Conservation (phyloP, 2,113 vertebrate genomes). For the Sinocyclocheilus anophthalmus region DNA sequence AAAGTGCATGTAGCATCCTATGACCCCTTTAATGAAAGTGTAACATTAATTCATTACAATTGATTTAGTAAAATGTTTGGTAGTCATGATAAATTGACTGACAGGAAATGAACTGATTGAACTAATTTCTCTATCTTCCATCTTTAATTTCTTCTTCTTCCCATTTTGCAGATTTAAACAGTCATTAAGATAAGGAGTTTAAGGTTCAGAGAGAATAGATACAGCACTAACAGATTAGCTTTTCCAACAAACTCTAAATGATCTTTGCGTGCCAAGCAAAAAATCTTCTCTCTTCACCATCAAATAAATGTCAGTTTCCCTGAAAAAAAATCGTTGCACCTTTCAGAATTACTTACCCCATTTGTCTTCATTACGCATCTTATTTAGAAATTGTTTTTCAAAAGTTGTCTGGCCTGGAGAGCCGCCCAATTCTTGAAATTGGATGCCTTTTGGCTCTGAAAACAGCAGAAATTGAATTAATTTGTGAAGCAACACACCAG, state of each 20-base stretch:
- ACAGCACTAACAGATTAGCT: background rate
- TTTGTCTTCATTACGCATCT: constrained; percentile 13
- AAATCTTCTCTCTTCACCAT: background rate
- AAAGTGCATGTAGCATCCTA: too few species aligned
- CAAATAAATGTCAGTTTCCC: constrained; percentile 4
- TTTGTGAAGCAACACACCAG: constrained; percentile 3
- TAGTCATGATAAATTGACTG: too few species aligned
- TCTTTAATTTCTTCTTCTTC: background rate
- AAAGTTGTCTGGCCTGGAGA: constrained; percentile 1
- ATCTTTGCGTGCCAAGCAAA: background rate
- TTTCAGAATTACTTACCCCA: constrained; percentile 12
- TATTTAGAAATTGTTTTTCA: constrained; percentile 1
- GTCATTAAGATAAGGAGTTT: background rate
- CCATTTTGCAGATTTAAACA: background rate
- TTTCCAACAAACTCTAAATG: background rate
- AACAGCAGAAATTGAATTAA: constrained; percentile 13
- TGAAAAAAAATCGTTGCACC: background rate
- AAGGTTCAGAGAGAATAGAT: background rate
- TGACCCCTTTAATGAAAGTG: background rate
- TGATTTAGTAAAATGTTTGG: background rate
- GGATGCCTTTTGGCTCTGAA: constrained; percentile 8
- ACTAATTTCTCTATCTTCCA: background rate
- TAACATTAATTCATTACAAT: background rate
- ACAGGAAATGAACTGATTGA: background rate
- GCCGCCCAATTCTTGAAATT: constrained; percentile 8